These are phyloP conservation scores for Saccopteryx bilineata DNA, from an alignment of 2,113 vertebrate genomes.

Conservation along the genomic window DNA sequence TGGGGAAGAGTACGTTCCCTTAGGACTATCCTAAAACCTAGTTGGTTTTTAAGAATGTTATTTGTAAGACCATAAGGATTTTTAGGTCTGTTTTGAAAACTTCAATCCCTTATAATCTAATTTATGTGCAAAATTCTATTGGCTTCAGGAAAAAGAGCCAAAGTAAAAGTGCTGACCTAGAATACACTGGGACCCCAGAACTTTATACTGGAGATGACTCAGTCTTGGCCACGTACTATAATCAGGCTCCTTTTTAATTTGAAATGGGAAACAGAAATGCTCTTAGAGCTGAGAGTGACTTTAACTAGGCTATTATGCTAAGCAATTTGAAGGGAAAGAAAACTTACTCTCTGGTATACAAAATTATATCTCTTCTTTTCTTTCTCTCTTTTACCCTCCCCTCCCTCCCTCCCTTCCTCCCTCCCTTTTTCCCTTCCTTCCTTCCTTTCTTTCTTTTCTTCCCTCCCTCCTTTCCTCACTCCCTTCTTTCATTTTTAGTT, in stretches of 20 bases:
- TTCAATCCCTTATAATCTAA: not conserved
- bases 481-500: no score
- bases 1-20: not conserved
- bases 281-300: not conserved
- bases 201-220: not conserved
- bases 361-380: not conserved
- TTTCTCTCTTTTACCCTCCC: no score
- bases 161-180: constrained; percentile 23
- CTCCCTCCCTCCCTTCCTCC: no score
- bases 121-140: constrained; percentile 8
- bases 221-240: not conserved
- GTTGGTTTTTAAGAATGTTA: not conserved
- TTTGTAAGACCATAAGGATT: not conserved
- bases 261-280: constrained; percentile 5
- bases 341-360: not conserved
- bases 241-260: not conserved
- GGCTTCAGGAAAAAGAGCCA: constrained; percentile 28
- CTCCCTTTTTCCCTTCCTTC: no score
- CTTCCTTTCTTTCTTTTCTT: no score
- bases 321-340: constrained; percentile 46
- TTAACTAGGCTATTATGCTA: constrained; percentile 19
- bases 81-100: constrained; percentile 43
- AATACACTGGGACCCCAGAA: not conserved
- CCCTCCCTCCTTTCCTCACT: no score
- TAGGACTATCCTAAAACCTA: constrained; percentile 10